Evolutionary conservation across 2,113 vertebrate species (phyloP).

Genomic region (Puffinus mauretanicus): DNA sequence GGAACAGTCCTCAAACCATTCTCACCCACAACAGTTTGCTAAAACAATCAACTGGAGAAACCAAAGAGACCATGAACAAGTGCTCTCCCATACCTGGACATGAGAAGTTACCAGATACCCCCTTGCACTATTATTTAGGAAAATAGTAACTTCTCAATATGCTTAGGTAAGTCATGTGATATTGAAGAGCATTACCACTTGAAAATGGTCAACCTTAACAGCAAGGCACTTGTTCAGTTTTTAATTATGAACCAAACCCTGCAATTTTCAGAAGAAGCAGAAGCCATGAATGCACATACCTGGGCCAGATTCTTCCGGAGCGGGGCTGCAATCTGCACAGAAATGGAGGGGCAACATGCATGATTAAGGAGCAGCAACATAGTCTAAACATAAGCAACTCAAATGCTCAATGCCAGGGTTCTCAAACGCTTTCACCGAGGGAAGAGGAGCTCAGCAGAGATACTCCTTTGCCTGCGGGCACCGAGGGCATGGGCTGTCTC

Average conservation of each 20-base stretch:
- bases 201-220: not conserved
- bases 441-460: conserved; percentile 8
- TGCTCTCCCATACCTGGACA: not conserved
- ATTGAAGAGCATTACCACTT: not conserved
- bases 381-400: conserved; percentile 75
- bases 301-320: conserved; percentile 88
- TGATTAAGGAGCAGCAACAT: conserved; percentile 84
- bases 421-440: conserved; percentile 16
- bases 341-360: conserved; percentile 90
- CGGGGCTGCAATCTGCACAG: conserved; percentile 91
- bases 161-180: not conserved
- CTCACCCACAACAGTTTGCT: not conserved
- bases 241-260: not conserved
- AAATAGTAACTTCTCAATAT: not conserved
- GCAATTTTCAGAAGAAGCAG: conserved; percentile 38
- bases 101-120: not conserved
- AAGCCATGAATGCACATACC: conserved; percentile 84
- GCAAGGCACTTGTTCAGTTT: conserved; percentile 8
- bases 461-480: not conserved
- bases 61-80: not conserved
- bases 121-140: not conserved
- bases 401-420: conserved; percentile 51
- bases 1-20: not conserved
- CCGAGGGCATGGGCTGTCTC: not conserved
- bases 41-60: not conserved